These are phyloP conservation scores for Gallinago undulata DNA, from an alignment of 2,113 vertebrate genomes.

Conservation along the genomic window DNA sequence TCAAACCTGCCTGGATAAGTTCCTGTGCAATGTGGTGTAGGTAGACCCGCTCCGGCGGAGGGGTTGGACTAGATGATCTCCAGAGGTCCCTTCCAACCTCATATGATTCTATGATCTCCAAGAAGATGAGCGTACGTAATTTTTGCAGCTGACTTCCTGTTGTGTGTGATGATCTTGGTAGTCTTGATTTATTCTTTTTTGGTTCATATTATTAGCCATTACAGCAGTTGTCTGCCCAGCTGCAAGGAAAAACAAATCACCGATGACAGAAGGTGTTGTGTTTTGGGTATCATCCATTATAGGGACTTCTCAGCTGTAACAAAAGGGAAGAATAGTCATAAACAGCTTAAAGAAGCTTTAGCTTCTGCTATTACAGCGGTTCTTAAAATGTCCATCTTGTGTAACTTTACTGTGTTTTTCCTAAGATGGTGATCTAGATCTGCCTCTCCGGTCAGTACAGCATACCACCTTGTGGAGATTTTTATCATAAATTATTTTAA, in stretches of 20 bases:
- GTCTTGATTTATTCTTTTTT: background rate
- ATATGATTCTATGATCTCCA: background rate
- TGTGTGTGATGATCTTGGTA: background rate
- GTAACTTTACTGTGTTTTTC: background rate
- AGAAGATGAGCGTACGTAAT: rapidly evolving
- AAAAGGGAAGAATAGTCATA: background rate
- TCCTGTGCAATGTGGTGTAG: too few species aligned
- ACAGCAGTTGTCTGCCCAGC: background rate
- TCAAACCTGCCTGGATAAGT: too few species aligned
- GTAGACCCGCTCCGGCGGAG: too few species aligned
- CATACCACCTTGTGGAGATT: background rate
- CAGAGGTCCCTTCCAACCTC: too few species aligned
- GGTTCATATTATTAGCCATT: background rate
- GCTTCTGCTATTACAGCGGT: background rate
- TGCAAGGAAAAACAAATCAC: background rate
- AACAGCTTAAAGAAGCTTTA: background rate
- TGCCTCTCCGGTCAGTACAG: background rate
- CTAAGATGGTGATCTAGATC: background rate
- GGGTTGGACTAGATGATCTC: too few species aligned
- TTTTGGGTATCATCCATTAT: background rate
- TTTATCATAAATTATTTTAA: background rate
- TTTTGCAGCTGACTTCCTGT: background rate
- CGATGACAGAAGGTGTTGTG: background rate
- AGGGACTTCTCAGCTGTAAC: background rate
- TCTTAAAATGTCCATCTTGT: background rate